Conservation (phyloP, 2,113 vertebrate genomes). For the Antechinus flavipes region DNA sequence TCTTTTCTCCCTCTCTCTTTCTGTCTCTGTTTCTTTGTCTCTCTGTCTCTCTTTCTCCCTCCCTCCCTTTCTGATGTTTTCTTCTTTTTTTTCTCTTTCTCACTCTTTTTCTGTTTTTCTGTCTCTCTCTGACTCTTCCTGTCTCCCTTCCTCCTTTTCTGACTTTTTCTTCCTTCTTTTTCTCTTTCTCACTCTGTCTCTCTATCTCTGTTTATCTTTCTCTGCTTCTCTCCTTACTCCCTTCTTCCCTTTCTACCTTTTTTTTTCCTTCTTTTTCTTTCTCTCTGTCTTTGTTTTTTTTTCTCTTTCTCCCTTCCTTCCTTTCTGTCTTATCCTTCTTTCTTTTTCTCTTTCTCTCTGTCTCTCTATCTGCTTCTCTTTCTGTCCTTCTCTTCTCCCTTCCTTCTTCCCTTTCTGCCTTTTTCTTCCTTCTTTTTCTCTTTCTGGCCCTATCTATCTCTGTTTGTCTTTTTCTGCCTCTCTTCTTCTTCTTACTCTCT, state of each 20-base stretch:
- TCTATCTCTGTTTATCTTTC: no score
- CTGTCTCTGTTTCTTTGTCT: no score
- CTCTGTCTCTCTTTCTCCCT: no score
- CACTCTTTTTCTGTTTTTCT: background rate
- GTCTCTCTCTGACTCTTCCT: background rate
- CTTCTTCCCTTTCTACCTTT: no score
- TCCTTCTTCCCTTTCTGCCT: background rate
- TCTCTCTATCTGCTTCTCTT: background rate
- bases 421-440: no score
- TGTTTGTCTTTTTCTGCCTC: background rate
- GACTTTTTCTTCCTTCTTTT: no score
- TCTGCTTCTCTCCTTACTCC: no score
- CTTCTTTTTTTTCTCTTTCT: accelerated
- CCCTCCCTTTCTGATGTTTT: background rate
- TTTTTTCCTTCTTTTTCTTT: no score
- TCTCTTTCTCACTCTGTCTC: no score
- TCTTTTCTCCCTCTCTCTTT: background rate
- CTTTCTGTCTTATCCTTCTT: no score
- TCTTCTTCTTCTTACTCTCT: background rate
- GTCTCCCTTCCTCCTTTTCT: no score
- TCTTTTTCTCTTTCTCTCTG: no score
- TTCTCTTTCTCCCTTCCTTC: background rate
- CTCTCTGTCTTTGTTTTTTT: background rate
- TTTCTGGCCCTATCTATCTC: background rate
- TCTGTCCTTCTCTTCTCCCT: background rate